Base-by-base conservation (phyloP, 1,140 invertebrate species). In the Macrocentrus cingulum region DNA sequence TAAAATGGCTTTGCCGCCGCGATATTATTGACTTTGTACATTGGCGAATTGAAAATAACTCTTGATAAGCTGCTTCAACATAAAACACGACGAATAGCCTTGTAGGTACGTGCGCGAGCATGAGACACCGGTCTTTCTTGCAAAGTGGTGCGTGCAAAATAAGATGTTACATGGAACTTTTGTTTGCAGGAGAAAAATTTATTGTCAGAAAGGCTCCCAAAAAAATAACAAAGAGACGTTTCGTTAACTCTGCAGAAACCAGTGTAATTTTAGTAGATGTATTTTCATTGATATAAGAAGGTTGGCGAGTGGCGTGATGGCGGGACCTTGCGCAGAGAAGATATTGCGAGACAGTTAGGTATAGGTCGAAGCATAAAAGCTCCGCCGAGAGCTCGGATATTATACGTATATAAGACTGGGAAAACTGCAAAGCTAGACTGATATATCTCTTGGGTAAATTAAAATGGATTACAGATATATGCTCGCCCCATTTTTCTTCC, bases 391-490 rank as follows among this genome's bases (percentile, higher is more conserved):
- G 22, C 39, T 50, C 18, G 34, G 18, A 57, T 57, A 23, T 41
- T 25, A 41, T 49, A 51, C 45, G 46, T 41, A 36, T 16, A 29
- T 29, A 32, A 52, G 19, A 19, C 41, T 36, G 29, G 23, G 32
- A 48, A 66, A 71, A 67, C 59, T 69, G 69, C 66, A 64, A 69
- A 29, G 63, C 66, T 69, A 68, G 68, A 75, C 67, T 66, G 62
- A 72, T 75, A 70, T 74, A 69, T 73, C 69, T 67, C 51, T 42
- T 56, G 58, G 65, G 64, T 72, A 72, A 76, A 76, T 75, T 76
- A 75, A 75, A 75, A 73, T 72, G 69, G 68, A 76, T 76, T 74
- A 72, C 74, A 37, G 32, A 51, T 51, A 74, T 74, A 73, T 74
- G 65, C 74, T 62, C 56, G 63, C 60, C 62, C 18, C 62, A 65